Base-by-base conservation (phyloP, 2,113 vertebrate genomes). In the Lepisosteus osseus region DNA sequence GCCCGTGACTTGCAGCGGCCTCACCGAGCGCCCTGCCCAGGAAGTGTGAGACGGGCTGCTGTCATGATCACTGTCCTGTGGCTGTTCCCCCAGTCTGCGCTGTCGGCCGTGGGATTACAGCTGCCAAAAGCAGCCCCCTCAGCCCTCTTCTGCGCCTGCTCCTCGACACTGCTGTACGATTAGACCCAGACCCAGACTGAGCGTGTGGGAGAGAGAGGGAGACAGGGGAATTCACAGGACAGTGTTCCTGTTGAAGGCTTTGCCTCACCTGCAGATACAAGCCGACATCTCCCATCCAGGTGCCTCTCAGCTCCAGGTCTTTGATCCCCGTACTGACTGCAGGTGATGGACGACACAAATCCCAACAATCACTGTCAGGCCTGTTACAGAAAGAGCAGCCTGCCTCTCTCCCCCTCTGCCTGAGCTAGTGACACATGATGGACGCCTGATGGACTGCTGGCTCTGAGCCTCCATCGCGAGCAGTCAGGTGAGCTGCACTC, bases 191-290 rank as follows among this genome's bases (percentile, higher is more conserved):
- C 51, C 43, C 45, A 8, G 44, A 64, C 72, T 74, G 76, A 74
- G 61, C 4, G 13, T 44, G 41, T 5, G 42, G 2, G 64, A 3
- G 15, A 14, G 40, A 9, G n/a, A 14, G 15, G 7, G 64, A 67
- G 5, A 51, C 47, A 5, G 65, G 65, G 45, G 13, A 64, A 43
- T 45, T 40, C 29, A 43, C 7, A 9, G 41, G 15, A 55, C 45
- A 43, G 12, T 15, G 11, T 56, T 74, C 65, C 15, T 17, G 15
- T 17, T 17, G 55, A 69, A 78, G 73, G 47, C 73, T 69, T 72
- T 69, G 72, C 70, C 45, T 47, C 72, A 69, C 65, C 57, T 67
- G 68, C 61, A 47, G 66, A 68, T 47, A 73, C 65, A 29, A 17
- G 59, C 55, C 59, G 64, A 67, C 63, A 6, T 14, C 41, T 55